Base-by-base conservation (phyloP, 2,113 vertebrate species). In the Archilochus colubris region DNA sequence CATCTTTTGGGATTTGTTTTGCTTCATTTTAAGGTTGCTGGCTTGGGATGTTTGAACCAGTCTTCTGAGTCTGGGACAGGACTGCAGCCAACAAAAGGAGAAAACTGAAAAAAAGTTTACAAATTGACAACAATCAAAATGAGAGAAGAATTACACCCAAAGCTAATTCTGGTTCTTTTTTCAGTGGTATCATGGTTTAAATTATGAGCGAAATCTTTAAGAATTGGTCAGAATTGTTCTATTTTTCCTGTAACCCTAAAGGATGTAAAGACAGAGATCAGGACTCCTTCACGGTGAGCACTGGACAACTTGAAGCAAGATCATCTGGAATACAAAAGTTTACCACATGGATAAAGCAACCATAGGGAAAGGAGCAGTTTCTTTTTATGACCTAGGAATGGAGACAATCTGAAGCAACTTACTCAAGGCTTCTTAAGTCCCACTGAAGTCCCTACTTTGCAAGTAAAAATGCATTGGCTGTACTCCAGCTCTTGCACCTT, bases 291-390 rank as follows among this genome's bases (percentile, higher is more conserved):
- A 50, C 3, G 31, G 12, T 27, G 61, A 76, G 50, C 48, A 66
- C 30, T 30, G 30, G 36, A 88, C 14, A 86, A 81, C 46, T 50
- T 43, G 62, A 67, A 70, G 31, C 9, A 50, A 82, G n/a, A 76
- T 38, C 0, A 0, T 17, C 30, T 33, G 14, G 10, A 62, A 36
- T 53, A 62, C 15, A 57, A 1, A 62, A 67, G 33, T 67, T 89
- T 33, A 38, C 9, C 18, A 33, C 24, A n/a, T 6, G 82, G 63
- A n/a, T 61, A 90, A 64, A 33, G 44, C 19, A 46, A 24, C 7
- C 46, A 28, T 4, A 8, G 14, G 19, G 5, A 82, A 87, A 91
- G 61, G 69, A 86, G 36, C 9, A 31, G 27, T 18, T 28, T 62
- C 23, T 36, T 73, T 80, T 40, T 82, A 55, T n/a, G 33, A 21